Percentiles rank a stretch among this genome's conserved stretches.
Conservation (phyloP, 2,113 vertebrate genomes). For the Hiodon alosoides region DNA sequence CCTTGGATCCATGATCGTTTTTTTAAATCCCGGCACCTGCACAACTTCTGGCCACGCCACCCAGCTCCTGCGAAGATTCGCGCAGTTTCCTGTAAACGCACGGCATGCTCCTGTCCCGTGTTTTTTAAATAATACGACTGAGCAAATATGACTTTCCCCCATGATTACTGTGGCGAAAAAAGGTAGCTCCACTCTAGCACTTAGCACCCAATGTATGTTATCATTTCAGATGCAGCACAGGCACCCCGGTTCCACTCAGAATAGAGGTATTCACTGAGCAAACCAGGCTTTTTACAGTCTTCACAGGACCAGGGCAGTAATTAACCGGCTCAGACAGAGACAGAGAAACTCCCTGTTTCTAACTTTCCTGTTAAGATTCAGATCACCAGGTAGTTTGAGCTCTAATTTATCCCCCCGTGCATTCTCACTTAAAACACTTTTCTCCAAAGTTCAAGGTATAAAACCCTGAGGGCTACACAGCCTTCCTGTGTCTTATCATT, state of each 20-base stretch:
- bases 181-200: background rate
- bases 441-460: slow-evolving; percentile 35
- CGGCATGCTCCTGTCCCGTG: no score
- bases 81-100: no score
- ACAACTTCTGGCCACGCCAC: no score
- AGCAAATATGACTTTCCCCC: no score
- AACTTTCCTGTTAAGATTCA: slow-evolving; percentile 32
- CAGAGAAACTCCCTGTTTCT: background rate
- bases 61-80: no score
- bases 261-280: background rate
- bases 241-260: background rate
- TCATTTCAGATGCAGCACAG: background rate
- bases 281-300: background rate
- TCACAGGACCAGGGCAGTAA: slow-evolving; percentile 26
- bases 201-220: background rate
- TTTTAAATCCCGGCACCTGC: no score
- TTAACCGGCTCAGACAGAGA: slow-evolving; percentile 27
- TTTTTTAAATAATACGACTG: no score
- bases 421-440: slow-evolving; percentile 29
- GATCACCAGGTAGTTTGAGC: slow-evolving; percentile 28
- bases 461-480: slow-evolving; percentile 25
- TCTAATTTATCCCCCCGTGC: slow-evolving; percentile 47
- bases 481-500: slow-evolving; percentile 21
- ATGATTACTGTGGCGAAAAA: no score
- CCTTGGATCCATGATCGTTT: no score